Evolutionary conservation across 92 coral and sea anemone genomes (phyloP), one percentile per base, ranked within the genome.

Genomic region (Paragorgia papillata): DNA sequence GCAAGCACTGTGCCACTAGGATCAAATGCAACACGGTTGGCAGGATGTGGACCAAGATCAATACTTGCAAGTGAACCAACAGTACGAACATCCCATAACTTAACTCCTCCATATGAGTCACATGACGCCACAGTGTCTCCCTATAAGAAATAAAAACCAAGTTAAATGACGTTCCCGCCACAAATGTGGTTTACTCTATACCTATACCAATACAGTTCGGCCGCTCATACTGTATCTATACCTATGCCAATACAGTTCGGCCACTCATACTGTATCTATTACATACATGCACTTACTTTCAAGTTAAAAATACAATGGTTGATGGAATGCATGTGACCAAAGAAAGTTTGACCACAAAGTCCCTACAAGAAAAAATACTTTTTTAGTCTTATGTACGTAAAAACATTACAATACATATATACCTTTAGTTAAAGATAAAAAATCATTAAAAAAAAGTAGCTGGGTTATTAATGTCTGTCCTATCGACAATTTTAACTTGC

Each of bases 91-190:
- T 95, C 99, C 99, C 99, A 95, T 85, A 95, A 73, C 56, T 95
- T 95, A 19, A 91, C 92, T 29, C 87, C 83, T 31, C 99, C 99
- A 67, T 95, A 95, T 1, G 99, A 89, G 62, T 95, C 99, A 73
- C 99, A 95, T 2, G 99, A 95, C 21, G 99, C 97, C 32, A 95
- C 90, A 19, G 90, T 95, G 57, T 95, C 99, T 44, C 99, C 99
- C 99, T 95, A 79, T 9, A 60, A 2, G 14, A 46, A 46, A 46
- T 15, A 46, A 46, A 2, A 46, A 46, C 14, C 12, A 46, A 46
- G n/a, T n/a, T n/a, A n/a, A n/a, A n/a, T n/a, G n/a, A n/a, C n/a
- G n/a, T n/a, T n/a, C n/a, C n/a, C n/a, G n/a, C n/a, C n/a, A n/a
- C n/a, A n/a, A n/a, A n/a, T n/a, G n/a, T n/a, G n/a, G n/a, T n/a